These are phyloP conservation scores for Chalcis sispes DNA, from an alignment of 2,888 invertebrate species.

Conservation along the genomic window DNA sequence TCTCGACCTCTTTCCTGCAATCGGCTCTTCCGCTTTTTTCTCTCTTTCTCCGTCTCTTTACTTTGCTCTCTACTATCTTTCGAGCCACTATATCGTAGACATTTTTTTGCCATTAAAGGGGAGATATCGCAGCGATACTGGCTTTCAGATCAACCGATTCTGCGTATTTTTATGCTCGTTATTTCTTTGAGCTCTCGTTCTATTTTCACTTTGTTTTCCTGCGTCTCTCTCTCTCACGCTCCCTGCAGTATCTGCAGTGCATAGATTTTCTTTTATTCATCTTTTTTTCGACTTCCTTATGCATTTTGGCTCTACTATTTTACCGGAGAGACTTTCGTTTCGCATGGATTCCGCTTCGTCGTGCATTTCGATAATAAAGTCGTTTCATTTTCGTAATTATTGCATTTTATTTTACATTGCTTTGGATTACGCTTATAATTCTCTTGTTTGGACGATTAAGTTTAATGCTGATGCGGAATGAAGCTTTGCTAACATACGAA, in stretches of 20 bases:
- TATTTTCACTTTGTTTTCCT: background rate
- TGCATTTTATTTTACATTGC: constrained; percentile 1
- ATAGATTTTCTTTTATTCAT: constrained; percentile 6
- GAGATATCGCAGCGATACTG: constrained; percentile 14
- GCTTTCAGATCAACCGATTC: background rate
- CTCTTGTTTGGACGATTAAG: constrained; percentile 20
- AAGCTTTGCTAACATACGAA: background rate
- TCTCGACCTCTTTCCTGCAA: background rate
- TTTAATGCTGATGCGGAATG: constrained; percentile 26
- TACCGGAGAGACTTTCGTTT: background rate
- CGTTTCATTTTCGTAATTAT: constrained; percentile 37
- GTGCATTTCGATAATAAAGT: constrained; percentile 35
- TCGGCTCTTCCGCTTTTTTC: background rate
- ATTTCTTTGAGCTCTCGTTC: too few relatives aligned
- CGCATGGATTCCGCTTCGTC: constrained; percentile 1
- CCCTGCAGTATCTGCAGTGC: too few relatives aligned
- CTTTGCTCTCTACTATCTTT: too few relatives aligned
- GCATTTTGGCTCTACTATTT: background rate
- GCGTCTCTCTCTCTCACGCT: background rate
- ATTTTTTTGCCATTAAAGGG: constrained; percentile 36
- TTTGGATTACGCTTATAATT: background rate
- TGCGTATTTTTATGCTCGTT: background rate
- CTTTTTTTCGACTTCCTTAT: background rate
- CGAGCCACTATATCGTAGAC: constrained; percentile 34
- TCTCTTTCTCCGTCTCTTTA: background rate